Conservation (phyloP, 2,888 invertebrate genomes). For the Amblyteles armatorius region DNA sequence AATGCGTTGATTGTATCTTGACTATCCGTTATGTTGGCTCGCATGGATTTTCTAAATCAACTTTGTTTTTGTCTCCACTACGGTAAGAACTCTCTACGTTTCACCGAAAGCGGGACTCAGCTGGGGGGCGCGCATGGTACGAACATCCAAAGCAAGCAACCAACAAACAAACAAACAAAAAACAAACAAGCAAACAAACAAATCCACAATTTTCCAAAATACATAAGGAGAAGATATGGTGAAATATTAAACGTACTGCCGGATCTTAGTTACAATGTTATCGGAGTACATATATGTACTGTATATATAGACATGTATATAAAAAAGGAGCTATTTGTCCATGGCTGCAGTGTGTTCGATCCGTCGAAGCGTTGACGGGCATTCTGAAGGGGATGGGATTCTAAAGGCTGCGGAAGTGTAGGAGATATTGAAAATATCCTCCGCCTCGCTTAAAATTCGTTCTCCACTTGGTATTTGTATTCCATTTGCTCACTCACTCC, state of each 20-base stretch:
- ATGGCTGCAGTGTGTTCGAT: slow-evolving; percentile 44
- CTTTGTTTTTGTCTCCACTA: no score
- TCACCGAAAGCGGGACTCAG: no score
- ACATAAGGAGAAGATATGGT: slow-evolving; percentile 60
- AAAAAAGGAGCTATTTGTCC: slow-evolving; percentile 31
- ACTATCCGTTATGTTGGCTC: no score
- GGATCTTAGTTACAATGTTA: slow-evolving; percentile 74
- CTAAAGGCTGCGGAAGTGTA: slow-evolving; percentile 78
- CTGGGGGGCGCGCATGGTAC: no score
- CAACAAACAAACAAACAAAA: no score
- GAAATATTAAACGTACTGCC: slow-evolving; percentile 78
- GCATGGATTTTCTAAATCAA: no score
- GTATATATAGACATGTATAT: neutral
- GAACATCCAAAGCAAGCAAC: no score
- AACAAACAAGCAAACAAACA: no score
- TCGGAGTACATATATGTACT: slow-evolving; percentile 56
- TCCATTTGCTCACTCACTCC: slow-evolving; percentile 11
- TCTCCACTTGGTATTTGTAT: slow-evolving; percentile 43
- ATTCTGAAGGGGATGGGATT: slow-evolving; percentile 69
- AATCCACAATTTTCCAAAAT: no score
- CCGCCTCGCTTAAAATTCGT: slow-evolving; percentile 67
- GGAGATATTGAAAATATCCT: slow-evolving; percentile 80
- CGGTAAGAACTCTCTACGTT: no score
- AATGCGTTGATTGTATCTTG: slow-evolving; percentile 69
- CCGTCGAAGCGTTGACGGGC: slow-evolving; percentile 37